phyloP scores from a whole-genome alignment of 2,888 invertebrate genomes.

The Hecatera dysodea region DNA sequence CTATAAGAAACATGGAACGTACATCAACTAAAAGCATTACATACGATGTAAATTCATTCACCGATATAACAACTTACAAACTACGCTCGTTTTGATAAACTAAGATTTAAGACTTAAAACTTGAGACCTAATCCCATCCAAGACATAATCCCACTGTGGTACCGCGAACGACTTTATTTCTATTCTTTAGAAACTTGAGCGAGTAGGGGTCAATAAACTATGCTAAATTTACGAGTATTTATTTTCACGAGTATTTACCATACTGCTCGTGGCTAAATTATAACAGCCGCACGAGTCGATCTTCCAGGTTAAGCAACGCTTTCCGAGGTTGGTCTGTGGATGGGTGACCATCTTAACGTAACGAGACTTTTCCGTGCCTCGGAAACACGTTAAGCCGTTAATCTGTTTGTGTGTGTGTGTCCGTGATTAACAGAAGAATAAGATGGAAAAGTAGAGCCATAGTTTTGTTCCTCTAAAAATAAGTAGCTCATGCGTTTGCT shows the following conservation, averaged over 20 bases:
- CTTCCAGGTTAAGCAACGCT: too few relatives aligned
- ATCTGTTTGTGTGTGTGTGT: too few relatives aligned
- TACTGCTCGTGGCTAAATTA: too few relatives aligned
- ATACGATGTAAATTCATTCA: background rate
- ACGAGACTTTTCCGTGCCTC: too few relatives aligned
- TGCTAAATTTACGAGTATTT: background rate
- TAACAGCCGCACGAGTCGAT: too few relatives aligned
- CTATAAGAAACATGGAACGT: background rate
- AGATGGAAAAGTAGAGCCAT: background rate
- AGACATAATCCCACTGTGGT: slow-evolving; percentile 4
- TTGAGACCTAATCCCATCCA: slow-evolving; percentile 36
- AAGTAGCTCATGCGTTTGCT: background rate
- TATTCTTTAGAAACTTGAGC: slow-evolving; percentile 3
- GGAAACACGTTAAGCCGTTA: too few relatives aligned
- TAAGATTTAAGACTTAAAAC: slow-evolving; percentile 10
- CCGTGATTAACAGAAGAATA: too few relatives aligned
- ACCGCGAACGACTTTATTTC: slow-evolving; percentile 13
- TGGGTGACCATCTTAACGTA: too few relatives aligned
- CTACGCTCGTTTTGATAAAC: slow-evolving; percentile 13
- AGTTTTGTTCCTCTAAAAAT: background rate
- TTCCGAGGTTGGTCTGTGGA: too few relatives aligned
- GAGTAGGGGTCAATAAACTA: background rate
- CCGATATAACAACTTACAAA: slow-evolving; percentile 1
- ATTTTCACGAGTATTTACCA: background rate
- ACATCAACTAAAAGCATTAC: background rate